Base-by-base conservation (phyloP, 1,140 invertebrate species). In the Idris sp. region DNA sequence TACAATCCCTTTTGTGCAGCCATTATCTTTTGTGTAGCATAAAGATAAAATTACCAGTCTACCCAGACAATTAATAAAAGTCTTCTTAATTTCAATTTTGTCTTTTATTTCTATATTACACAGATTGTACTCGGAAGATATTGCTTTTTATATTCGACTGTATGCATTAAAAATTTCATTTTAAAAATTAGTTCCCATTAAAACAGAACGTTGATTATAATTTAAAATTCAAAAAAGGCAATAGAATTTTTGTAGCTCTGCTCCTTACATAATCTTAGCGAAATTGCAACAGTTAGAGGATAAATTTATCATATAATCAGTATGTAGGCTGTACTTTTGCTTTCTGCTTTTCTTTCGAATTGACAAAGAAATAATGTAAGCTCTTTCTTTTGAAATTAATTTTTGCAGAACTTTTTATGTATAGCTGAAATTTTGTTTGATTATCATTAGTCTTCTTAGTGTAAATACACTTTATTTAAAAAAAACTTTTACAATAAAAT, bases 271-370 rank as follows among this genome's bases (percentile, higher is more conserved):
- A 48, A 59, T 38, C 41, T 59, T 59, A 13, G 41, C 16, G 15
- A 11, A 61, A 46, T 49, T 61, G 36, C 15, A 48, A 31, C 56
- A 31, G 38, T 30, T n/a, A n/a, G n/a, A 48, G 56, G 48, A 13
- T 10, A 49, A 61, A 40, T 40, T 61, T 48, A 49, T 40, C 22
- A 61, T 48, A 49, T 40, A 31, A 48, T 61, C 25, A 40, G 19
- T 30, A 40, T 40, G 25, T 19, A 13, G 8, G 10, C 9, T 58
- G 9, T 25, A 58, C 18, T 58, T 58, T 25, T 43, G 44, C 28
- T 44, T 58, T 58, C 33, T 6, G 16, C 35, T 11, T 30, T 53
- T 53, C 49, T 40, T 53, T 53, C 9, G 28, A 53, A 40, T 22
- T 8, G 10, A 11, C 13, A n/a, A 4, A 40, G 49, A 31, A 56